Percentiles rank a stretch among this genome's conserved stretches.
phyloP scores from a whole-genome alignment of 1,140 invertebrate species.

The Cyclina sinensis region DNA sequence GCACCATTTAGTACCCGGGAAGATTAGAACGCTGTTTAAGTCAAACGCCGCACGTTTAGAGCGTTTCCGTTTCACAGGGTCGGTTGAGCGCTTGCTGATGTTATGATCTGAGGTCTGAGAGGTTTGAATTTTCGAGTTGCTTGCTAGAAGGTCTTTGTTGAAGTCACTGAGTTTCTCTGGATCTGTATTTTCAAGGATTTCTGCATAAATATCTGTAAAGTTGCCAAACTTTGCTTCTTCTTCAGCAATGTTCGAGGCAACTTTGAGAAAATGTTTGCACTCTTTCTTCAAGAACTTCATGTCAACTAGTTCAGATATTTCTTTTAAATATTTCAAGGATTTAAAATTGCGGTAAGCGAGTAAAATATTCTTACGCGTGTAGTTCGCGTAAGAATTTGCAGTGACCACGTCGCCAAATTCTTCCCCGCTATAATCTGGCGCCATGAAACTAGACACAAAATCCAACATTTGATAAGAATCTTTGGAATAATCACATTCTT shows the following conservation, averaged over 20 bases:
- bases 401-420: conserved; percentile 52
- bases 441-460: conserved; percentile 63
- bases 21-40: conserved; percentile 71
- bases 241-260: conserved; percentile 3
- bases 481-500: conserved; percentile 65
- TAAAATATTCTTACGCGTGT: conserved; percentile 17
- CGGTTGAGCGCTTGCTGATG: neutral
- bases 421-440: neutral
- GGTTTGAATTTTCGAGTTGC: neutral
- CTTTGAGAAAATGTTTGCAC: conserved; percentile 46
- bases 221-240: conserved; percentile 40
- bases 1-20: conserved; percentile 89
- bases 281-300: conserved; percentile 1
- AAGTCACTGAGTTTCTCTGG: conserved; percentile 30
- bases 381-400: neutral
- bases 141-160: neutral
- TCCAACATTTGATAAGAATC: conserved; percentile 60
- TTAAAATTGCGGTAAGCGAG: conserved; percentile 37
- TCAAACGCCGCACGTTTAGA: conserved; percentile 57
- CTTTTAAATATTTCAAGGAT: neutral
- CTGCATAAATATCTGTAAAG: conserved; percentile 52
- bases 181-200: conserved; percentile 35
- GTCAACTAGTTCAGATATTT: conserved; percentile 26
- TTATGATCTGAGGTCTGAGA: neutral
- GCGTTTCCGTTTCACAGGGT: neutral